Evolutionary conservation across 2,888 invertebrate genomes (phyloP).

Genomic region (Dasysyrphus albostriatus): DNA sequence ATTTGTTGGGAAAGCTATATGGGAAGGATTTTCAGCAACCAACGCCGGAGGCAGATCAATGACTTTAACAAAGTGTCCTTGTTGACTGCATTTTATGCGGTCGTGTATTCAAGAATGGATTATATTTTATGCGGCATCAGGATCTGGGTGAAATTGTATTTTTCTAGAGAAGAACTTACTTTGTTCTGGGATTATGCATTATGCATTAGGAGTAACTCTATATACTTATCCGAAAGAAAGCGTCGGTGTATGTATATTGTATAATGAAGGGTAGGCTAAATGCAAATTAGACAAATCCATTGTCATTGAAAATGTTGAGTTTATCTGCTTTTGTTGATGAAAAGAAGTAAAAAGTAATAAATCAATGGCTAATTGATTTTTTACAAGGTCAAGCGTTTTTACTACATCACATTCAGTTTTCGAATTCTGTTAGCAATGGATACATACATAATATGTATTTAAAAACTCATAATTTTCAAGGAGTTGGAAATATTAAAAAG

Average conservation of each 20-base stretch:
- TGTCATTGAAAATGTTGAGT: background rate
- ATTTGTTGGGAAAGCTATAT: slow-evolving; percentile 22
- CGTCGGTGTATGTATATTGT: too few species aligned
- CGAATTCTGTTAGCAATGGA: too few species aligned
- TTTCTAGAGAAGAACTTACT: slow-evolving; percentile 15
- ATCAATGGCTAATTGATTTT: background rate
- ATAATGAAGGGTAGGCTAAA: background rate
- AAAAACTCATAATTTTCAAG: too few species aligned
- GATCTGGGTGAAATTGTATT: slow-evolving; percentile 1
- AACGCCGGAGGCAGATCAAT: slow-evolving; percentile 42
- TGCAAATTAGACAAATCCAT: slow-evolving; percentile 1
- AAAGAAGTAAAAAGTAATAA: background rate
- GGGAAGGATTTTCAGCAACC: slow-evolving; percentile 23
- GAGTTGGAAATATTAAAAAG: too few species aligned
- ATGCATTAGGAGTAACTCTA: background rate
- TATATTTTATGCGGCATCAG: slow-evolving; percentile 40
- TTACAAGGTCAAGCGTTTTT: too few species aligned
- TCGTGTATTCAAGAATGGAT: slow-evolving; percentile 33
- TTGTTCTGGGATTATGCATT: background rate
- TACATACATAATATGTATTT: too few species aligned
- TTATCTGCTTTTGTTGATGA: background rate
- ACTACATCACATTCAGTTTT: too few species aligned
- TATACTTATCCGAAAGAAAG: background rate
- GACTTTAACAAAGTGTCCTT: slow-evolving; percentile 53
- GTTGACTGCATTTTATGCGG: slow-evolving; percentile 34